phyloP scores from a whole-genome alignment of 1,140 invertebrate genomes.

The Thaumatotibia leucotreta region DNA sequence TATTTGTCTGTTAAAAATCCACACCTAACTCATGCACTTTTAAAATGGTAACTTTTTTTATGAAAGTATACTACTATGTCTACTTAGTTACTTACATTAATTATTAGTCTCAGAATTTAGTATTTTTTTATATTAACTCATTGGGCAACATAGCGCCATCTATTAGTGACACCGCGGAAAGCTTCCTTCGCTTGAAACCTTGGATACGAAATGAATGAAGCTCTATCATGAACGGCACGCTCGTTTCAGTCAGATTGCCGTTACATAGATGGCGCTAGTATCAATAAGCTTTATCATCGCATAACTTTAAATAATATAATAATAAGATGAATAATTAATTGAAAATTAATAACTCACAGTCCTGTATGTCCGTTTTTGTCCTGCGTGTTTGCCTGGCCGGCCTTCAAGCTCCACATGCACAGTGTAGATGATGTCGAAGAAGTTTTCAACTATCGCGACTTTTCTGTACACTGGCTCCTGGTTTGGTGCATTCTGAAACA shows the following conservation, averaged over 20 bases:
- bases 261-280: not conserved
- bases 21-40: no score
- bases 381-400: constrained; percentile 93
- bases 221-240: not conserved
- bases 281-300: not conserved
- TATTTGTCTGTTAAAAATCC: no score
- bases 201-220: not conserved
- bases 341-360: constrained; percentile 84
- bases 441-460: constrained; percentile 97
- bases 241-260: not conserved
- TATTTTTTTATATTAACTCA: no score
- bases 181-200: not conserved
- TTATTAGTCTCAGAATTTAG: no score
- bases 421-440: constrained; percentile 97
- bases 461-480: constrained; percentile 87
- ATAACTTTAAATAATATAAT: not conserved
- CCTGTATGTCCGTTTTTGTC: constrained; percentile 96
- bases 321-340: no score
- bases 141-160: constrained; percentile 1
- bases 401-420: constrained; percentile 95
- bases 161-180: not conserved
- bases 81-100: no score
- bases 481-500: constrained; percentile 76
- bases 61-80: no score
- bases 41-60: no score